Conservation (phyloP, 2,113 vertebrate genomes). For the Tor tambroides region DNA sequence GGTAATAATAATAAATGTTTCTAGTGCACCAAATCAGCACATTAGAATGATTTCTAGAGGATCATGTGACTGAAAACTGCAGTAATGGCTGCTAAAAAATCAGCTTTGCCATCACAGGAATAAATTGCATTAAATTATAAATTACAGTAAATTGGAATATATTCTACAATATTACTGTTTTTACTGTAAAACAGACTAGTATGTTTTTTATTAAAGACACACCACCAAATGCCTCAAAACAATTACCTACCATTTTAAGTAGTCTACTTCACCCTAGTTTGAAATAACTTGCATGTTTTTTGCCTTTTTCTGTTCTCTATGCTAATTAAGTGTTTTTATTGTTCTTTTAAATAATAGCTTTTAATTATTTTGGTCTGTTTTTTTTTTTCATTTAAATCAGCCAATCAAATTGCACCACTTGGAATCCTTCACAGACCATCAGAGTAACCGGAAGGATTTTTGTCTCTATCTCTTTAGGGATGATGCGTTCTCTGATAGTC, state of each 20-base stretch:
- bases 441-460: neutral
- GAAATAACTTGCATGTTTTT: neutral
- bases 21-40: neutral
- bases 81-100: too few species aligned
- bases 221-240: neutral
- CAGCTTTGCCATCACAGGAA: neutral
- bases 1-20: neutral
- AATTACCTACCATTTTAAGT: neutral
- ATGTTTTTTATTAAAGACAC: neutral
- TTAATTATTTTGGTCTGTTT: neutral
- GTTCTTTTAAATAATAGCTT: neutral
- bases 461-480: slow-evolving; percentile 77
- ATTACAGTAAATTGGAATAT: neutral
- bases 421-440: neutral
- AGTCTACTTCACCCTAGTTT: neutral
- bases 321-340: neutral
- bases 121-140: neutral
- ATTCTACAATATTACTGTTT: neutral
- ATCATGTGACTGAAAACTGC: too few species aligned
- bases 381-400: neutral
- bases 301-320: neutral
- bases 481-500: slow-evolving; percentile 95
- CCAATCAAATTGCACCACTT: neutral
- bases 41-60: neutral
- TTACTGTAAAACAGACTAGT: neutral